Evolutionary conservation across 1,140 invertebrate species (phyloP).

Genomic region (Tetramorium alpestre): DNA sequence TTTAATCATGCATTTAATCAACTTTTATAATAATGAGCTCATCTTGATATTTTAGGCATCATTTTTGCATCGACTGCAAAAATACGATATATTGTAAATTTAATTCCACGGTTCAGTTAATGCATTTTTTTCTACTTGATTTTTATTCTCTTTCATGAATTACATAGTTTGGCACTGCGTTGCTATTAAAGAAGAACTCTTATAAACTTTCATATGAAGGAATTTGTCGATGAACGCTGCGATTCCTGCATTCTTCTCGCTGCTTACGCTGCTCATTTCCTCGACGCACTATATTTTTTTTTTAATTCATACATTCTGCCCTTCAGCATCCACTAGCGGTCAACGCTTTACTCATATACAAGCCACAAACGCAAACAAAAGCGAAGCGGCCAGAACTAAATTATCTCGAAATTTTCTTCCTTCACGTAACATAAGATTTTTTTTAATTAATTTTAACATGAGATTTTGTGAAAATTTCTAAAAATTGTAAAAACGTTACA

Average conservation of each 20-base stretch:
- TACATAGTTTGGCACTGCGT: constrained; percentile 47
- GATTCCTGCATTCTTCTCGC: not conserved
- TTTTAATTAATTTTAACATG: not conserved
- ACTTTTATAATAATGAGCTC: not conserved
- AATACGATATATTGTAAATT: not conserved
- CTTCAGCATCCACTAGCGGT: not conserved
- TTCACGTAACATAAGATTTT: not conserved
- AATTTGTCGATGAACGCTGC: constrained; percentile 37
- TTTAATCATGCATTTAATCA: not conserved
- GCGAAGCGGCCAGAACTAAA: not conserved
- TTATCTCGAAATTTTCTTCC: not conserved
- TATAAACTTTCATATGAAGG: constrained; percentile 40
- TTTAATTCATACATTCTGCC: not conserved
- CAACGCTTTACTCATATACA: not conserved
- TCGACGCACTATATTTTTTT: not conserved
- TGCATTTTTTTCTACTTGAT: constrained; percentile 5
- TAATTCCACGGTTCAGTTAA: not conserved
- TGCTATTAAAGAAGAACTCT: constrained; percentile 39
- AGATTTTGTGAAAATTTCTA: not conserved
- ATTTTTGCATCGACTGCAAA: not conserved
- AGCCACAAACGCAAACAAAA: not conserved
- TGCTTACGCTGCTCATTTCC: not conserved
- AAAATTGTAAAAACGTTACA: not conserved
- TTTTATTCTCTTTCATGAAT: constrained; percentile 3
- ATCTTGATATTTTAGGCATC: not conserved